Conservation (phyloP, 2,113 vertebrate genomes). For the Probosciger aterrimus region DNA sequence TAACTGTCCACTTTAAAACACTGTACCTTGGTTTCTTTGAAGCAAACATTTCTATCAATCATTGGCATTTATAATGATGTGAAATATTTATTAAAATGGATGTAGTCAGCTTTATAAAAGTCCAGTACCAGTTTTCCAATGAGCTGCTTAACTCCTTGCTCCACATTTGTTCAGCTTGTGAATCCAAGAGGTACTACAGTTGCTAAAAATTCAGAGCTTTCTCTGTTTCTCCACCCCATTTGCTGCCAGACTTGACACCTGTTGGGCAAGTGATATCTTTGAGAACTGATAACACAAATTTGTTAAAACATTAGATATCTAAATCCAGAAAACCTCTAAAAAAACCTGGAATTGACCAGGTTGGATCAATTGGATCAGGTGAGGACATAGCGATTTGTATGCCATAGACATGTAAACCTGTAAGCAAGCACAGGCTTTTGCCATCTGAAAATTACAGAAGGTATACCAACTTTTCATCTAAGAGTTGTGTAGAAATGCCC, state of each 20-base stretch:
- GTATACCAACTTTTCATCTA: not conserved
- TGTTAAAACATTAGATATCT: not conserved
- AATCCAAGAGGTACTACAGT: not conserved
- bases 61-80: not conserved
- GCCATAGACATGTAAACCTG: not conserved
- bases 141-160: not conserved
- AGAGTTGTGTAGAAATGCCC: not conserved
- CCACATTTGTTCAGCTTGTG: not conserved
- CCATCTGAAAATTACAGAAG: not conserved
- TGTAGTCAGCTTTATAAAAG: not conserved
- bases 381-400: not conserved
- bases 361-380: not conserved
- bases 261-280: not conserved
- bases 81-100: not conserved
- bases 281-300: not conserved
- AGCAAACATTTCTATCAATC: not conserved
- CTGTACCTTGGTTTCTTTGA: not conserved
- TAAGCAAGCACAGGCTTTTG: not conserved
- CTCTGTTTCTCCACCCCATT: not conserved
- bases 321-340: not conserved
- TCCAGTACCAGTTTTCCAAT: not conserved
- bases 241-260: not conserved
- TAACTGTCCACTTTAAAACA: not conserved
- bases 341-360: not conserved
- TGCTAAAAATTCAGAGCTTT: not conserved